phyloP scores from a whole-genome alignment of 2,113 vertebrate genomes.

The Asarcornis scutulata region DNA sequence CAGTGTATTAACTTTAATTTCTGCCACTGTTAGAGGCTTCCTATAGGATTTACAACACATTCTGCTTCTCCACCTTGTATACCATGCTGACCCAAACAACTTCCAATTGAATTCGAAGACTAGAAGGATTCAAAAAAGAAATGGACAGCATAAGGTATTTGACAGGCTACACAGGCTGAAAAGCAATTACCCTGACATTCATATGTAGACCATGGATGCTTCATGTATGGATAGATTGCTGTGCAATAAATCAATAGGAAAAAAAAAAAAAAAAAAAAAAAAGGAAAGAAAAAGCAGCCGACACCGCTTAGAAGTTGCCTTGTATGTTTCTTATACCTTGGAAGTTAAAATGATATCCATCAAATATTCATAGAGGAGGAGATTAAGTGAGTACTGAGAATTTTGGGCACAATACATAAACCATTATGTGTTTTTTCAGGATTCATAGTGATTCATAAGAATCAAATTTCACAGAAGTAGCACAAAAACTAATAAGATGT shows the following conservation, averaged over 20 bases:
- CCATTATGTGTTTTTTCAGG: neutral
- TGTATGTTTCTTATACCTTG: neutral
- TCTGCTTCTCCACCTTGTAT: neutral
- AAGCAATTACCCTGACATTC: neutral
- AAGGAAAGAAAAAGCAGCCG: neutral
- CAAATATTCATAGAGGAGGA: rapidly evolving
- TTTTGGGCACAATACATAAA: neutral
- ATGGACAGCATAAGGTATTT: neutral
- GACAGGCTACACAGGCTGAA: neutral
- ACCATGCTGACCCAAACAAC: neutral
- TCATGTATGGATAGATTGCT: neutral
- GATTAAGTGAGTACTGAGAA: neutral
- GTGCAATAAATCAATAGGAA: neutral
- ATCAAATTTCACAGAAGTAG: neutral
- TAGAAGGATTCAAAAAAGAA: neutral
- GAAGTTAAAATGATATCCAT: neutral
- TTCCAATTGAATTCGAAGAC: neutral
- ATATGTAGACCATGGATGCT: neutral
- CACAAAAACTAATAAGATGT: neutral
- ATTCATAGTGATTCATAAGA: neutral
- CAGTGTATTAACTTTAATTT: neutral
- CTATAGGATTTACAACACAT: neutral
- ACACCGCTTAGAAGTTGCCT: neutral
- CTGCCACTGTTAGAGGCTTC: neutral
- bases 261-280: too few relatives aligned